Percentiles rank a stretch among this genome's conserved stretches.
These are phyloP conservation scores for Alosa sapidissima DNA, from an alignment of 2,797 vertebrate genomes.

Conservation along the genomic window DNA sequence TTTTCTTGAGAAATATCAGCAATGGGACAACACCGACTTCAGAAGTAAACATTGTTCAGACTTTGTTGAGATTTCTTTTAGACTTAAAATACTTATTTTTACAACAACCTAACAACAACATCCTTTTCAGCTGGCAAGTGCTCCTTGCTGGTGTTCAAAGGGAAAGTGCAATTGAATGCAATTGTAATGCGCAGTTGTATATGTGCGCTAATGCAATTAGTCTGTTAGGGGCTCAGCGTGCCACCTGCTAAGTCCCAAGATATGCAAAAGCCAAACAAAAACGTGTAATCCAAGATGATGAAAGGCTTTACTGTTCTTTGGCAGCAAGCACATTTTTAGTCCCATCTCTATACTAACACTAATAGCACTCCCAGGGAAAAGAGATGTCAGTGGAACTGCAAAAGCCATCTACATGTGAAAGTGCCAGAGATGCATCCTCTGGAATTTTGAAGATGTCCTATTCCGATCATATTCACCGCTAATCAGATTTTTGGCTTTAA, in stretches of 20 bases:
- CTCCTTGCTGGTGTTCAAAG: neutral
- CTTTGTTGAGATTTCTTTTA: too few relatives aligned
- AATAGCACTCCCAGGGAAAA: constrained; percentile 1
- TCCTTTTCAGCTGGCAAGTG: neutral
- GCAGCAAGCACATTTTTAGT: neutral
- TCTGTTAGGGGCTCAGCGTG: neutral
- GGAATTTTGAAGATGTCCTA: neutral
- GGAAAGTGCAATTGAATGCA: constrained; percentile 6
- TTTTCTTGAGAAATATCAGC: too few relatives aligned
- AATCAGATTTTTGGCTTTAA: neutral
- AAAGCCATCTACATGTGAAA: neutral
- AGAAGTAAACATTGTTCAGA: too few relatives aligned
- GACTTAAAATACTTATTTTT: too few relatives aligned
- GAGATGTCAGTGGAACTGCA: neutral
- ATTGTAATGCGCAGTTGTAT: constrained; percentile 20
- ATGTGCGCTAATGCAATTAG: constrained; percentile 6
- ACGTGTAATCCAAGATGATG: constrained; percentile 7
- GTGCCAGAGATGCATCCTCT: neutral
- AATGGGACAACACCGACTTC: too few relatives aligned
- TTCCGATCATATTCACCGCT: neutral
- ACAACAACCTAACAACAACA: neutral
- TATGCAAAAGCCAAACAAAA: constrained; percentile 19
- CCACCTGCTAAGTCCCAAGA: constrained; percentile 18
- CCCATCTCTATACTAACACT: neutral
- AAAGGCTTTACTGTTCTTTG: constrained; percentile 19